A percentile compares a stretch with the other conserved stretches of the same genome.
Conservation (phyloP, 2,113 vertebrate species). For the Myotis yumanensis region DNA sequence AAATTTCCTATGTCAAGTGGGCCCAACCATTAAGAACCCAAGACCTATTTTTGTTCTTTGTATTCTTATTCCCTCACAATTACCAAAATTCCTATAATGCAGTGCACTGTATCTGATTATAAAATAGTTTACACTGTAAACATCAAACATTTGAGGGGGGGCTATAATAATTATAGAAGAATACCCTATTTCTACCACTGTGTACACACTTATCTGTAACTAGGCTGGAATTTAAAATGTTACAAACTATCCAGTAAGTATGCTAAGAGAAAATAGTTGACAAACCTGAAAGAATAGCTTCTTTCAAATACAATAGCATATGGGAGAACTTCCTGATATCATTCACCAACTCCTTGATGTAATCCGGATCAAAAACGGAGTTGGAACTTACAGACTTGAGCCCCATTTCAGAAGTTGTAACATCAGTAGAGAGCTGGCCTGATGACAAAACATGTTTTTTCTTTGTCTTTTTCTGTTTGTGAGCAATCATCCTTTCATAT, state of each 20-base stretch:
- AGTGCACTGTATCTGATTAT: conserved; percentile 39
- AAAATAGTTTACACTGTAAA: conserved; percentile 74
- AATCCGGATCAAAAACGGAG: conserved; percentile 90
- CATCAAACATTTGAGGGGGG: not conserved
- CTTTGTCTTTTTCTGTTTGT: conserved; percentile 88
- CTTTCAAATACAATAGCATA: conserved; percentile 93
- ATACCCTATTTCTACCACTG: not conserved
- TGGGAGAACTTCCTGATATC: conserved; percentile 96
- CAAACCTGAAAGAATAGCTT: conserved; percentile 90
- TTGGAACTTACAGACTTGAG: conserved; percentile 87
- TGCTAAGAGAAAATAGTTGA: conserved; percentile 64
- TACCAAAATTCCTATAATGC: conserved; percentile 30
- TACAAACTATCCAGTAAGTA: conserved; percentile 45
- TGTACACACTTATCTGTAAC: not conserved
- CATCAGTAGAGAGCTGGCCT: conserved; percentile 86
- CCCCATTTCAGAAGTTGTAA: conserved; percentile 89
- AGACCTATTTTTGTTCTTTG: conserved; percentile 44
- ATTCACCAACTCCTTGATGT: conserved; percentile 95
- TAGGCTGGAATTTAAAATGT: conserved; percentile 53
- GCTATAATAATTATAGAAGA: conserved; percentile 43
- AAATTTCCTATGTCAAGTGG: conserved; percentile 39
- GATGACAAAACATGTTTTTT: conserved; percentile 88
- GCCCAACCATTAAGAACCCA: not conserved
- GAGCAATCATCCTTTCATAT: conserved; percentile 81
- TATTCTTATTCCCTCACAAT: not conserved